phyloP scores from a whole-genome alignment of 2,888 invertebrate species.

The Ptychoptera contaminata region DNA sequence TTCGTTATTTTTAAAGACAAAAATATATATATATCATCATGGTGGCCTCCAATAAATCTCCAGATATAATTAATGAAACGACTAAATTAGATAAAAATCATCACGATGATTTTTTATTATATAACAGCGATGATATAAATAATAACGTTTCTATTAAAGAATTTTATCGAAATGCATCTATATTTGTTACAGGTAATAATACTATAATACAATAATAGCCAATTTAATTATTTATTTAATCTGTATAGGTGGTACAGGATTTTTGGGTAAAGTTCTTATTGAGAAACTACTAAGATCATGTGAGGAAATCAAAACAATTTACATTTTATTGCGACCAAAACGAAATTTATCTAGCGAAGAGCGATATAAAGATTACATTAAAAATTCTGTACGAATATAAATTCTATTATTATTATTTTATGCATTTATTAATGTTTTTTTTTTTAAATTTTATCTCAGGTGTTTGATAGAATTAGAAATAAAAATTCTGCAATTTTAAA shows the following conservation, averaged over 20 bases:
- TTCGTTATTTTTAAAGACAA: too few species aligned
- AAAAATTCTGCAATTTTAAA: slow-evolving; percentile 46
- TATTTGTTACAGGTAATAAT: too few species aligned
- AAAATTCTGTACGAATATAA: slow-evolving; percentile 31
- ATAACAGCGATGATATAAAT: too few species aligned
- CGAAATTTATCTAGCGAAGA: slow-evolving; percentile 51
- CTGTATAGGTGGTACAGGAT: slow-evolving; percentile 57
- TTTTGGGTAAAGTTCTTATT: slow-evolving; percentile 81
- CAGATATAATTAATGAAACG: too few species aligned
- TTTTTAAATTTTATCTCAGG: slow-evolving; percentile 28
- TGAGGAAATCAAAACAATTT: slow-evolving; percentile 59
- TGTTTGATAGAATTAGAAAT: slow-evolving; percentile 51
- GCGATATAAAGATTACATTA: slow-evolving; percentile 55
- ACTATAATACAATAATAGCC: too few species aligned
- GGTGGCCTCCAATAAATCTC: too few species aligned
- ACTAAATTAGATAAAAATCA: too few species aligned
- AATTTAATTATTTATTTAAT: too few species aligned
- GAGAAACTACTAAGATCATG: slow-evolving; percentile 85
- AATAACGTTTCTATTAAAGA: too few species aligned
- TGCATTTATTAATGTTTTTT: not conserved
- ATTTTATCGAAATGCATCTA: too few species aligned
- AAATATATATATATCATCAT: too few species aligned
- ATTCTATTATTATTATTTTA: slow-evolving; percentile 13
- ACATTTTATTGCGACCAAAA: slow-evolving; percentile 64
- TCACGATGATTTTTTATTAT: too few species aligned